Evolutionary conservation across 2,113 vertebrate species (phyloP).

Genomic region (Silurus glanis): DNA sequence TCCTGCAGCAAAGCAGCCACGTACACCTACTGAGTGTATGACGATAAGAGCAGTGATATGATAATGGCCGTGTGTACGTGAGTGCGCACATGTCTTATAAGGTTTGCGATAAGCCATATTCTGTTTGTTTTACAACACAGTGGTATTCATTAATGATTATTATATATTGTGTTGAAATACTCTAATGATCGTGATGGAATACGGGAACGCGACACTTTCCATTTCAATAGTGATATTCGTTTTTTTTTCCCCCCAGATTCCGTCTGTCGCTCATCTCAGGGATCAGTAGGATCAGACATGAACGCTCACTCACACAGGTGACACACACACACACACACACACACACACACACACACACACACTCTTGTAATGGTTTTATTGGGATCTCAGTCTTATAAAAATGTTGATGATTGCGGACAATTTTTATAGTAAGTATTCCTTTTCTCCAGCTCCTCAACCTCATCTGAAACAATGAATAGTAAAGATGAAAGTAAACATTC

Average conservation of each 20-base stretch:
- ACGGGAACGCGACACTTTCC: not conserved
- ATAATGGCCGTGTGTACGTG: constrained; percentile 22
- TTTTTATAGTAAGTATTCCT: not conserved
- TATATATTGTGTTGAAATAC: too few relatives aligned
- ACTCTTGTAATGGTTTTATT: constrained; percentile 1
- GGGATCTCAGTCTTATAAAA: not conserved
- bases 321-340: not conserved
- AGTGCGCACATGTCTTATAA: not conserved
- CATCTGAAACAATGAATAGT: not conserved
- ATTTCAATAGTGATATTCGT: not conserved
- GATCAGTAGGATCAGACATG: constrained; percentile 45
- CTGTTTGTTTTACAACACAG: not conserved
- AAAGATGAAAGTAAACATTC: not conserved
- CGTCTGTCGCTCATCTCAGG: constrained; percentile 53
- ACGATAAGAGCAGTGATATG: constrained; percentile 44
- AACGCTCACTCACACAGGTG: constrained; percentile 67
- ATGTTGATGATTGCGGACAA: not conserved
- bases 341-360: constrained; percentile 46
- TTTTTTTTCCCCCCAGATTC: constrained; percentile 47
- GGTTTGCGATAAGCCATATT: not conserved
- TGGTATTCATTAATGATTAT: not conserved
- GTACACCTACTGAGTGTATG: constrained; percentile 9
- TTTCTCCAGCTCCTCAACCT: not conserved
- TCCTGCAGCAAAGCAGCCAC: constrained; percentile 11
- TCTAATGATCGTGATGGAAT: too few relatives aligned